Conservation (phyloP, 2,888 invertebrate genomes). For the Steinernema carpocapsae region DNA sequence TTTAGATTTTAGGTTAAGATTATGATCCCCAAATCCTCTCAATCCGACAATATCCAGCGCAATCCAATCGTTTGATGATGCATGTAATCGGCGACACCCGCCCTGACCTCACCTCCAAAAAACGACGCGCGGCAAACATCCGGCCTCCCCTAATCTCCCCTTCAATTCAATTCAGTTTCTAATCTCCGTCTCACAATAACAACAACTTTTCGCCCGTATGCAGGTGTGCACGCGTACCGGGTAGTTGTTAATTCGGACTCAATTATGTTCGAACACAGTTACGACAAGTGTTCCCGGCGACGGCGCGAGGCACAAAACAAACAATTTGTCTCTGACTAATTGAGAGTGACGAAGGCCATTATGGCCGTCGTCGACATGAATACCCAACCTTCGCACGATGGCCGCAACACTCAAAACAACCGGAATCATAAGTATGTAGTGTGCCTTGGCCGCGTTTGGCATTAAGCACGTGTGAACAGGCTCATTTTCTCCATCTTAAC, state of each 20-base stretch:
- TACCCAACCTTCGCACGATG: background rate
- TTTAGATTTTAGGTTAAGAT: too few species aligned
- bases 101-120: too few species aligned
- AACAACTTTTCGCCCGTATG: background rate
- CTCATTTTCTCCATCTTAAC: constrained; percentile 17
- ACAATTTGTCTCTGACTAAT: constrained; percentile 28
- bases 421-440: constrained; percentile 11
- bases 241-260: background rate
- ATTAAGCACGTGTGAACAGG: background rate
- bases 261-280: constrained; percentile 14
- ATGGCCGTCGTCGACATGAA: constrained; percentile 7
- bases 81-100: too few species aligned
- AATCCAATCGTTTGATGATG: too few species aligned
- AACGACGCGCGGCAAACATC: too few species aligned
- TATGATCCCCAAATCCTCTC: too few species aligned
- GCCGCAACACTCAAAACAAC: constrained; percentile 13
- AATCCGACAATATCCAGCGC: too few species aligned
- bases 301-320: constrained; percentile 19
- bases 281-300: background rate
- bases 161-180: too few species aligned
- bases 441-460: background rate
- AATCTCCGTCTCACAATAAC: too few species aligned
- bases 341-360: constrained; percentile 33
- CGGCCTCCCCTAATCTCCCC: too few species aligned
- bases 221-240: background rate